Conservation (phyloP, 2,888 invertebrate genomes). For the Colostygia pectinataria region DNA sequence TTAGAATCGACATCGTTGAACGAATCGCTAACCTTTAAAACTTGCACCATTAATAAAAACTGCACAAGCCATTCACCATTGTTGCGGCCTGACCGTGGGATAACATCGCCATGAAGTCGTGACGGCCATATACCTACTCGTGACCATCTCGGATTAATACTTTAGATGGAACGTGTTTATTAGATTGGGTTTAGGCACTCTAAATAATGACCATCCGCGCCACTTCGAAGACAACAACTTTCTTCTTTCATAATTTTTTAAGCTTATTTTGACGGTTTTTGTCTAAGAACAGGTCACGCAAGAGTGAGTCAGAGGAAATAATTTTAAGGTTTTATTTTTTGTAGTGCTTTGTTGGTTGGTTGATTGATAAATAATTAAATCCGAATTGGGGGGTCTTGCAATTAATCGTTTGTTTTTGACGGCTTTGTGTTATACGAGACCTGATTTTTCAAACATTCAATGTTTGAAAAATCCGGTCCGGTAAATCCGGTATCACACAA, state of each 20-base stretch:
- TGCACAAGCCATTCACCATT: constrained; percentile 23
- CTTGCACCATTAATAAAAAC: constrained; percentile 9
- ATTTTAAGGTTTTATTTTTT: no score
- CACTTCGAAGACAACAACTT: not conserved
- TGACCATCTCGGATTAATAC: constrained; percentile 16
- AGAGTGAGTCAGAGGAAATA: no score
- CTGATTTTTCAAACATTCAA: no score
- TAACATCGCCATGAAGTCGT: constrained; percentile 16
- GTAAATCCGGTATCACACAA: no score
- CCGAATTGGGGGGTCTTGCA: no score
- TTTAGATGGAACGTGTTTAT: constrained; percentile 11
- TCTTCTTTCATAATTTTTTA: not conserved
- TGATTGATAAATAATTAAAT: no score
- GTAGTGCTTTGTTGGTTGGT: no score
- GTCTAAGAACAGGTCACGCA: no score
- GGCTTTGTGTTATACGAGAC: no score
- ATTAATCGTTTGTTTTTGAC: no score
- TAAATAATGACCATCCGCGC: not conserved
- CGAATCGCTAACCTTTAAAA: not conserved
- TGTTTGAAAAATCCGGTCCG: no score
- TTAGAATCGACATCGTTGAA: no score
- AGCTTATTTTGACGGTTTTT: not conserved
- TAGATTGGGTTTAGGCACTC: constrained; percentile 7
- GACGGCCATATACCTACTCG: constrained; percentile 13
- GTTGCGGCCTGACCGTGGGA: constrained; percentile 21